Conservation (phyloP, 2,888 invertebrate genomes). For the Tubiluchus corallicola region DNA sequence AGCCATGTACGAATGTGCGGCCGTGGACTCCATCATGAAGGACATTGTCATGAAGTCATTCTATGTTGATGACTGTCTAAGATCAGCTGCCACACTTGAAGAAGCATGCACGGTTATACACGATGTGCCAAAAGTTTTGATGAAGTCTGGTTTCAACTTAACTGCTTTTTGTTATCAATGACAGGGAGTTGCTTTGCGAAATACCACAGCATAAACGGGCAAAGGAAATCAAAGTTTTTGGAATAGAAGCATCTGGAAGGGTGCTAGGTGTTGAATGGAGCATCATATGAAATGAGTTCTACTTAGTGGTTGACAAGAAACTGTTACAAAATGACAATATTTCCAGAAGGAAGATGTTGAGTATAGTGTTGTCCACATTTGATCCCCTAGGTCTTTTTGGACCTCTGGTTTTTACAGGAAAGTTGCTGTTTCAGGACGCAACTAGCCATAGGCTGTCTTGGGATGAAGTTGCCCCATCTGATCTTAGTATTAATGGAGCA, state of each 20-base stretch:
- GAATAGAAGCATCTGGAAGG: not conserved
- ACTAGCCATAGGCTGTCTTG: not conserved
- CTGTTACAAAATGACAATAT: not conserved
- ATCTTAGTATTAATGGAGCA: not conserved
- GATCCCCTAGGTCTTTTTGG: not conserved
- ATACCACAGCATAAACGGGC: not conserved
- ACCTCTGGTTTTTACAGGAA: not conserved
- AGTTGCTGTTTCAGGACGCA: not conserved
- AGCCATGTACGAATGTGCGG: no score
- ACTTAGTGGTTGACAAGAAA: not conserved
- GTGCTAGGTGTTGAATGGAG: not conserved
- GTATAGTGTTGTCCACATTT: not conserved
- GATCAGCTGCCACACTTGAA: not conserved
- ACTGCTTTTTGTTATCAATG: not conserved
- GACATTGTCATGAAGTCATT: conserved; percentile 1
- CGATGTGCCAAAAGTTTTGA: not conserved
- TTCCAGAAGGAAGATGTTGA: not conserved
- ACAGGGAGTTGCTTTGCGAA: not conserved
- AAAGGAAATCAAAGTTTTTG: not conserved
- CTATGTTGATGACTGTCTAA: not conserved
- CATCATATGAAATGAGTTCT: not conserved
- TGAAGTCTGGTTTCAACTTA: not conserved
- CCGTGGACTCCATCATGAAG: no score
- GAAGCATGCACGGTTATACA: not conserved
- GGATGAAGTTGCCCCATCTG: not conserved